Evolutionary conservation across 2,888 invertebrate genomes (phyloP), one percentile per base, ranked within the genome.

Genomic region (Strigamia crassipes): DNA sequence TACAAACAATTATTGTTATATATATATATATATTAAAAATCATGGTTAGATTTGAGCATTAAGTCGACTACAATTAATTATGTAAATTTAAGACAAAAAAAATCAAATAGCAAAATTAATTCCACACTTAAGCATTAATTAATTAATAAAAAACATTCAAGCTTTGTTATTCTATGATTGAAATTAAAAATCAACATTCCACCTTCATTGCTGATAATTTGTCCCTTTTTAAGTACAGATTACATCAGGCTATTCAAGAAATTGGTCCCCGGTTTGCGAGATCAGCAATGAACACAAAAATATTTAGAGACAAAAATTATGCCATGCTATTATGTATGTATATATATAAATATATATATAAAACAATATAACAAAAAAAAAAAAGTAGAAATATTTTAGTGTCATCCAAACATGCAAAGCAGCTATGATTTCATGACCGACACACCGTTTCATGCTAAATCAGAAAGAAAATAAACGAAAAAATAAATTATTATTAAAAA

Each of bases 121-220:
- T 56, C 46, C 46, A 46, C 46, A 46, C 46, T 10, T 27, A 27
- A 73, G 73, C 73, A 73, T 10, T n/a, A 31, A 73, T 51, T 51
- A 73, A 31, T 27, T 12, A 73, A 61, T 18, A 61, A 61, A n/a
- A n/a, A 42, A 0, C n/a, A 46, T 27, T 27, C 3, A 46, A 46
- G 12, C 13, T 6, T 46, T 46, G n/a, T 15, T 56, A 18, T n/a
- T 13, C 73, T 73, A 73, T 31, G 23, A 31, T 73, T 27, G 27
- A 73, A 73, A 73, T 73, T 31, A 73, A 73, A 73, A 73, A 56
- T 56, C 21, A 73, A 73, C 73, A 31, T 27, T 31, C 61, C 73
- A 73, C 12, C 56, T 15, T 12, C 73, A 73, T 73, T 73, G 73
- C 73, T 73, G 73, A 73, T 73, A 56, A n/a, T 31, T 31, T 61